Evolutionary conservation across 2,113 vertebrate genomes (phyloP).

Genomic region (Oceanodroma tethys): DNA sequence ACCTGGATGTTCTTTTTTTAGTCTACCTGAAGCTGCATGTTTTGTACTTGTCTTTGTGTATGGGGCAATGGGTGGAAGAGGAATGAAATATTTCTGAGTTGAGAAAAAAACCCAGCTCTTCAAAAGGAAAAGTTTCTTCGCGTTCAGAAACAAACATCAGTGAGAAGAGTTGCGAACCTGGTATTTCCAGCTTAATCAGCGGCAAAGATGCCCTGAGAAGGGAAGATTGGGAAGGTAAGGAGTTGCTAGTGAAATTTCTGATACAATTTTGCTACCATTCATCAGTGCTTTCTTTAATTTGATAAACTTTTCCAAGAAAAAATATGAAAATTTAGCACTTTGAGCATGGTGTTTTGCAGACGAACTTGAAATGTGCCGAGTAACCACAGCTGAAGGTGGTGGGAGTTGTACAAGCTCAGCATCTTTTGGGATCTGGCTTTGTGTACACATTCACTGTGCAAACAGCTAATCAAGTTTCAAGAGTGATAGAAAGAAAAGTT

Average conservation of each 20-base stretch:
- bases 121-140: neutral
- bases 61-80: neutral
- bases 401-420: slow-evolving; percentile 18
- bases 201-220: neutral
- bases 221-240: neutral
- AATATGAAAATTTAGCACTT: neutral
- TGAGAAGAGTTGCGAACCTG: neutral
- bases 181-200: neutral
- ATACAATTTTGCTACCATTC: neutral
- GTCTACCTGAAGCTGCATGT: neutral
- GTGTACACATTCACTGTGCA: slow-evolving; percentile 11
- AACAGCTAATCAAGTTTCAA: slow-evolving; percentile 45
- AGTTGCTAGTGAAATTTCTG: neutral
- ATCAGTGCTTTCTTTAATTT: neutral
- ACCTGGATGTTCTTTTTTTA: neutral
- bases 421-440: slow-evolving; percentile 19
- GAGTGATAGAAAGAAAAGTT: neutral
- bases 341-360: neutral
- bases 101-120: neutral
- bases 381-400: slow-evolving; percentile 33
- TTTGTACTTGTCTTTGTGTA: neutral
- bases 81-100: neutral
- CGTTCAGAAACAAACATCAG: neutral
- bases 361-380: neutral
- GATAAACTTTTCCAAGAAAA: neutral